These are phyloP conservation scores for Fabriciana adippe DNA, from an alignment of 2,888 invertebrate species.

Conservation along the genomic window DNA sequence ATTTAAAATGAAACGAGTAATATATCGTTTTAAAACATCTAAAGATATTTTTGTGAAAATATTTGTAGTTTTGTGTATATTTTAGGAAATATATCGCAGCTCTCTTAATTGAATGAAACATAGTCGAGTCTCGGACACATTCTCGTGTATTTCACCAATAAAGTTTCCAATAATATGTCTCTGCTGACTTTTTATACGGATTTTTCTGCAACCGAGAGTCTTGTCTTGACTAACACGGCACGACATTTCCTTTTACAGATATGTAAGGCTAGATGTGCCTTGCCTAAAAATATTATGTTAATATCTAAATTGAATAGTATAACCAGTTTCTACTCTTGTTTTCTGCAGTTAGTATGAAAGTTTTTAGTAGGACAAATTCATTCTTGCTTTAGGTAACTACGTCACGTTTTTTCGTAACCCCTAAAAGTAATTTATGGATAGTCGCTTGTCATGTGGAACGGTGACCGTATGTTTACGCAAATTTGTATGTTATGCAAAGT, in stretches of 20 bases:
- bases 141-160: constrained; percentile 33
- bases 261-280: constrained; percentile 49
- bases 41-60: not conserved
- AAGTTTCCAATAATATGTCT: constrained; percentile 34
- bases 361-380: constrained; percentile 42
- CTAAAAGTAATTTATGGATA: constrained; percentile 11
- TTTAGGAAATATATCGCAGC: constrained; percentile 15
- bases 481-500: constrained; percentile 33
- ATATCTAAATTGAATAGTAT: constrained; percentile 42
- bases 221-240: constrained; percentile 33
- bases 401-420: constrained; percentile 1
- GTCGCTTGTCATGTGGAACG: constrained; percentile 29
- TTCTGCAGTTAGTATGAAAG: constrained; percentile 8
- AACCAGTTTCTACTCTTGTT: not conserved
- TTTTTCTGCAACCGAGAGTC: constrained; percentile 41
- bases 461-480: constrained; percentile 33
- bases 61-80: not conserved
- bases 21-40: not conserved
- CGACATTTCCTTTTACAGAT: constrained; percentile 50
- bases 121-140: not conserved
- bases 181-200: constrained; percentile 44
- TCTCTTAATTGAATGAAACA: constrained; percentile 23
- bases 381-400: not conserved
- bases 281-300: constrained; percentile 52
- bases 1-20: not conserved